Conservation (phyloP, 2,888 invertebrate species). For the Cerceris rybyensis region DNA sequence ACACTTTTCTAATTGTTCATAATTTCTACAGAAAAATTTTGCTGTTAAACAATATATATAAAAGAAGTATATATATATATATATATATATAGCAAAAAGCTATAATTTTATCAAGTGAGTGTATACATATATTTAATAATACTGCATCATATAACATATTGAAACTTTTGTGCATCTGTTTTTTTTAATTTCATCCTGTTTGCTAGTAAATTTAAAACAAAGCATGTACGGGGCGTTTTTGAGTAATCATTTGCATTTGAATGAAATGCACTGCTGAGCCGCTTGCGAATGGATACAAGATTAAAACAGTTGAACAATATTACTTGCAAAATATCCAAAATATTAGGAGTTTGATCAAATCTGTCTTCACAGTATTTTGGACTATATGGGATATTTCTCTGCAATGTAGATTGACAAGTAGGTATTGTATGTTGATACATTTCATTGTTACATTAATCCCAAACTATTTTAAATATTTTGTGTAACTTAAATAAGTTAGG, state of each 20-base stretch:
- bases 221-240: conserved; percentile 50
- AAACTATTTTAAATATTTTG: conserved; percentile 1
- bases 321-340: conserved; percentile 26
- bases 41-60: too few species aligned
- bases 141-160: too few species aligned
- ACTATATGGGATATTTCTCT: conserved; percentile 39
- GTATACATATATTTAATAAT: too few species aligned
- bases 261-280: conserved; percentile 37
- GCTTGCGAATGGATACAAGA: conserved; percentile 48
- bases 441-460: conserved; percentile 19
- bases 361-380: conserved; percentile 14
- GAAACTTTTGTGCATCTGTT: conserved; percentile 1
- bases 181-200: conserved; percentile 26
- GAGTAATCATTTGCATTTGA: conserved; percentile 37
- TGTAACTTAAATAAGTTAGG: background rate
- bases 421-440: conserved; percentile 38
- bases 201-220: conserved; percentile 31
- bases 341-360: conserved; percentile 20
- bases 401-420: conserved; percentile 48
- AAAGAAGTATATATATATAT: too few species aligned
- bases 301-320: conserved; percentile 18
- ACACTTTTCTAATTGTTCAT: background rate
- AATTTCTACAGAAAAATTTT: too few species aligned
- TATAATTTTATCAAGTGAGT: too few species aligned
- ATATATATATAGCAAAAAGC: too few species aligned